Base-by-base conservation (phyloP, 1,140 invertebrate genomes). In the Drosophila nebulosa region DNA sequence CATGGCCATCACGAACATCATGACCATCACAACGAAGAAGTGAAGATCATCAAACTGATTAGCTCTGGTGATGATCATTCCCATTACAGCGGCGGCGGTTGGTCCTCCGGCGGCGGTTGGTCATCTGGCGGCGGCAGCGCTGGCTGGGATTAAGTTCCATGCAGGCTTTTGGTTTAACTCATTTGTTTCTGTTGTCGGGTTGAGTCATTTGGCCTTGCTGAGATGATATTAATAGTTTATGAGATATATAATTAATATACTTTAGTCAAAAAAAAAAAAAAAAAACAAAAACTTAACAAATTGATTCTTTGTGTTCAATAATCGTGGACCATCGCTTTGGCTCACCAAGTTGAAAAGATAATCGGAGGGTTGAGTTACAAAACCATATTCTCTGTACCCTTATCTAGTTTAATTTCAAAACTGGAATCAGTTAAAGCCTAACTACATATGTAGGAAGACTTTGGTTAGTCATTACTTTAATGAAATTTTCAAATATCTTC, bases 41-140 rank as follows among this genome's bases (percentile, higher is more conserved):
- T 59, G 18, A 79, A 79, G 39, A 67, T 81, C 52, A 59, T 77
- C 1, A 79, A 83, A 35, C 39, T 76, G 42, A 76, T 76, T 24
- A 73, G 64, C 39, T 53, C 50, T n/a, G 56, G 46, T 4, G 24
- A 46, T 12, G 58, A 24, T 32, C 60, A 51, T 27, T 60, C 55
- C 27, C 32, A 57, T 18, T 18, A 56, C 18, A 27, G 57, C 18
- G 35, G 61, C 26, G 59, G 69, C 14, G 60, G 61, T 4, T 57
- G 27, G 32, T 57, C 55, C 16, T 32, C 27, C 12, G 56, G 57
- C 27, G 55, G 60, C 1, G 35, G 55, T 4, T 57, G 16, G 32
- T 36, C 55, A 3, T 32, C 16, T 2, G 55, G 55, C 16, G 39
- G 39, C 2, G 55, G 50, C 32, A 56, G 52, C 16, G 53, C 27